Evolutionary conservation across 2,888 invertebrate genomes (phyloP), one percentile per base, ranked within the genome.

Genomic region (Tribolium freemani): DNA sequence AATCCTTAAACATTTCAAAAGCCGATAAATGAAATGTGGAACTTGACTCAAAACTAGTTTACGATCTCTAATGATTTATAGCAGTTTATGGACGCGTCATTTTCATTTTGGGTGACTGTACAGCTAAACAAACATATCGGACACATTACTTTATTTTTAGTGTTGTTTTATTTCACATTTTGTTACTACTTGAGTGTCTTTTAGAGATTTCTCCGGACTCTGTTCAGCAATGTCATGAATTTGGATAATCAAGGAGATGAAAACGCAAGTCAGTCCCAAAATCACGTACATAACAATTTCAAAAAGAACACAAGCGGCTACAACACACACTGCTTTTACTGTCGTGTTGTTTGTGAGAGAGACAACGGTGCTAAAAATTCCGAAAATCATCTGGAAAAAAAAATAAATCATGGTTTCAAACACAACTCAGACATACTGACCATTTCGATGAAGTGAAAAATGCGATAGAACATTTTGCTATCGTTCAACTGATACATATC

Each of bases 201-300:
- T 11, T 10, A 30, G 5, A 30, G 13, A 9, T 11, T 60, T 60
- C 20, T 63, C 51, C 5, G 10, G 13, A 3, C 2, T 61, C 6
- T 45, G 20, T 54, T 64, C 54, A 13, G 16, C 20, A 16, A 64
- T 8, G 5, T 64, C 64, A 50, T 64, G 53, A n/a, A 45, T 11
- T 21, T 64, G 64, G 9, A 64, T 53, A 2, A 64, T 64, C 9
- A 64, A 8, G n/a, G 53, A 53, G 21, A 45, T 54, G 10, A 64
- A 54, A n/a, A 64, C 45, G 21, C 54, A 64, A 21, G 44, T 30
- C 6, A 64, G 5, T 8, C 64, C 64, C 54, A 64, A n/a, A 21
- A 64, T 20, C 53, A 64, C n/a, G 26, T 64, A 64, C n/a, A 51
- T 54, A 3, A 64, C 5, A 44, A 64, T 64, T 44, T 64, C 64